Evolutionary conservation across 2,888 invertebrate species (phyloP).

Genomic region (Dendrolimus houi): DNA sequence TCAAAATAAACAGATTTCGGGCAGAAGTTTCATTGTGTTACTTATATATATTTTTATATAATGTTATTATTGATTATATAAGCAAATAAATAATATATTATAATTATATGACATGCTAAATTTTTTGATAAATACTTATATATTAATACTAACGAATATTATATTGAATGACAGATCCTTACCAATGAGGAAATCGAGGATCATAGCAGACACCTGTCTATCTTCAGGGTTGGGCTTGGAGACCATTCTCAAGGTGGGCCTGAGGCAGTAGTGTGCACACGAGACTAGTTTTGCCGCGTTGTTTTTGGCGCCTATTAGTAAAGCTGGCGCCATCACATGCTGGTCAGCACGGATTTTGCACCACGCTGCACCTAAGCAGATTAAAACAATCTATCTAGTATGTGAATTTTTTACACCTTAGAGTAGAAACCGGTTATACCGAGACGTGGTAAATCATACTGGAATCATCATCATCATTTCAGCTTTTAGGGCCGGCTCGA

Average conservation of each 20-base stretch:
- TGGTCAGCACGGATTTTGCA: slow-evolving; percentile 38
- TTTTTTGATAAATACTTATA: too few relatives aligned
- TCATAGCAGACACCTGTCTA: slow-evolving; percentile 32
- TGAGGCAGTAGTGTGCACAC: slow-evolving; percentile 47
- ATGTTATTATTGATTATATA: too few relatives aligned
- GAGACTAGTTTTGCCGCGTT: slow-evolving; percentile 53
- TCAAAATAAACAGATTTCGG: neutral
- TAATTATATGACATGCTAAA: too few relatives aligned
- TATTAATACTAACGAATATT: too few relatives aligned
- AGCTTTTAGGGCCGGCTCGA: too few relatives aligned
- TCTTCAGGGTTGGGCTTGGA: slow-evolving; percentile 34
- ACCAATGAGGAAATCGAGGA: slow-evolving; percentile 54
- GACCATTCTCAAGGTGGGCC: slow-evolving; percentile 45
- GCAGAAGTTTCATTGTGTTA: neutral
- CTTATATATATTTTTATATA: too few relatives aligned
- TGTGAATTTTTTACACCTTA: too few relatives aligned
- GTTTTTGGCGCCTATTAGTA: slow-evolving; percentile 42
- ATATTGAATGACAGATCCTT: slow-evolving; percentile 7
- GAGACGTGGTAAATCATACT: too few relatives aligned
- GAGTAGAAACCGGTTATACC: too few relatives aligned
- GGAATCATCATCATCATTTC: too few relatives aligned
- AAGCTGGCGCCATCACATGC: slow-evolving; percentile 31
- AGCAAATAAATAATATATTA: too few relatives aligned
- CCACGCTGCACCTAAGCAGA: slow-evolving; percentile 57
- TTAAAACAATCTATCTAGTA: too few relatives aligned